phyloP scores from a whole-genome alignment of 2,797 vertebrate species.

The Sarcoramphus papa region DNA sequence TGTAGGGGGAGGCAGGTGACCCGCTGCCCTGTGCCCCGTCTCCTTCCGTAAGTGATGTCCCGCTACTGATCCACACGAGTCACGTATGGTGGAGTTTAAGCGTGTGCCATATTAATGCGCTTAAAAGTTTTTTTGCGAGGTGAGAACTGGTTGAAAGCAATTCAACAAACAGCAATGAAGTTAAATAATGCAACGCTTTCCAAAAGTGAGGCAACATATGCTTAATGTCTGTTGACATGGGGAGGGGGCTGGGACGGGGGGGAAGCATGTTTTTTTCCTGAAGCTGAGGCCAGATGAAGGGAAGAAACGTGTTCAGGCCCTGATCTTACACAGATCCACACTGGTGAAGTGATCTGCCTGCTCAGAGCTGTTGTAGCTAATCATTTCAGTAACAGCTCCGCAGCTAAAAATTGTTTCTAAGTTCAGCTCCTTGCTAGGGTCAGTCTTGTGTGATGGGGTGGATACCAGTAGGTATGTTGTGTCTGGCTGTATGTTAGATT shows the following conservation, averaged over 20 bases:
- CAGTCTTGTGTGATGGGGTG: not conserved
- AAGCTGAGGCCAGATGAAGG: conserved; percentile 26
- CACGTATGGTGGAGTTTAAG: not conserved
- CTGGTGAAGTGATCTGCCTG: conserved; percentile 13
- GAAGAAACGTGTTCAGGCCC: not conserved
- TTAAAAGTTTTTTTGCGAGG: not conserved
- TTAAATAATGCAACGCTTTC: not conserved
- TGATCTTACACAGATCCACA: conserved; percentile 34
- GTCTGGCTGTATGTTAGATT: not conserved
- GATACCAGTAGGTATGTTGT: not conserved
- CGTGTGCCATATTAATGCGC: not conserved
- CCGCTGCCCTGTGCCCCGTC: fast-evolving
- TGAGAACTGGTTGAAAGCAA: not conserved
- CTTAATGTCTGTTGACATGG: conserved; percentile 8
- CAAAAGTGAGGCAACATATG: not conserved
- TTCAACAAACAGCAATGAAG: not conserved
- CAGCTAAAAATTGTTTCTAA: not conserved
- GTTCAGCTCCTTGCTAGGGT: not conserved
- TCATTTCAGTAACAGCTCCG: not conserved
- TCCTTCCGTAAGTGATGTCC: not conserved
- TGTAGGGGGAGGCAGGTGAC: not conserved
- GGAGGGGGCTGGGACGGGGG: not conserved
- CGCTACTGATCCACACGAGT: not conserved
- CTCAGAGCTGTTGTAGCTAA: conserved; percentile 13
- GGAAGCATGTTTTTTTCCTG: not conserved